Percentiles rank a stretch among this genome's conserved stretches.
Conservation (phyloP, 2,888 invertebrate species). For the Mesorhabditis sp. region DNA sequence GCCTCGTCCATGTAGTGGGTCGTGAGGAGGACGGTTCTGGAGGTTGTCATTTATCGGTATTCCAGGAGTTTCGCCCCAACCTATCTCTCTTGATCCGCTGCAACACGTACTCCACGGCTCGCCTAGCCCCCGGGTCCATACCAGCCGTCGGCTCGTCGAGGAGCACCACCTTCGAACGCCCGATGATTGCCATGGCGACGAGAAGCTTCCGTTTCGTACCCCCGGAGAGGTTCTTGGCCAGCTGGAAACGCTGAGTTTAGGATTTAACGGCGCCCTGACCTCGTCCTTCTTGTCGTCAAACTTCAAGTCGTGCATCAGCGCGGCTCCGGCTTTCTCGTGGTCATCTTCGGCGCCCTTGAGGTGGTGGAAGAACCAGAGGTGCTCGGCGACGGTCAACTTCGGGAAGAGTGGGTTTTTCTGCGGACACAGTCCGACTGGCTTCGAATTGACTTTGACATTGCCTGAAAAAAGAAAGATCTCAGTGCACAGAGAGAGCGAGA, state of each 20-base stretch:
- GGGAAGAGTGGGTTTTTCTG: no score
- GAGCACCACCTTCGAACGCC: conserved; percentile 39
- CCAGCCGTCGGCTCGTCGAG: no score
- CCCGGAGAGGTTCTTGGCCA: conserved; percentile 40
- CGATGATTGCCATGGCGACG: conserved; percentile 51
- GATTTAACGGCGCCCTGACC: conserved; percentile 13
- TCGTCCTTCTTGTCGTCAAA: conserved; percentile 31
- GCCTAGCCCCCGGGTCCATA: conserved; percentile 21
- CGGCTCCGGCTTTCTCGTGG: conserved; percentile 21
- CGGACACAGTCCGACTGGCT: no score
- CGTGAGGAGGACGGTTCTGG: conserved; percentile 46
- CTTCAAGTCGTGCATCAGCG: conserved; percentile 30
- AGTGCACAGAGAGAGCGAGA: no score
- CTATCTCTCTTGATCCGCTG: conserved; percentile 31
- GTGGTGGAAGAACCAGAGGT: conserved; percentile 45
- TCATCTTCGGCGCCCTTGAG: conserved; percentile 34
- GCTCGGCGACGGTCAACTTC: conserved; percentile 49
- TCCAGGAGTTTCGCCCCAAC: background rate
- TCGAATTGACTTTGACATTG: no score
- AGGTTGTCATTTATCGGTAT: background rate
- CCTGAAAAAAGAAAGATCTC: no score
- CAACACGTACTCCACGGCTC: conserved; percentile 33
- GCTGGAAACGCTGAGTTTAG: conserved; percentile 13
- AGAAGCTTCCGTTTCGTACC: conserved; percentile 54
- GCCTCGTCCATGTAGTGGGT: conserved; percentile 57